A percentile compares a stretch with the other conserved stretches of the same genome.
phyloP scores from a whole-genome alignment of 1,140 invertebrate genomes.

The Antheraea mylitta region DNA sequence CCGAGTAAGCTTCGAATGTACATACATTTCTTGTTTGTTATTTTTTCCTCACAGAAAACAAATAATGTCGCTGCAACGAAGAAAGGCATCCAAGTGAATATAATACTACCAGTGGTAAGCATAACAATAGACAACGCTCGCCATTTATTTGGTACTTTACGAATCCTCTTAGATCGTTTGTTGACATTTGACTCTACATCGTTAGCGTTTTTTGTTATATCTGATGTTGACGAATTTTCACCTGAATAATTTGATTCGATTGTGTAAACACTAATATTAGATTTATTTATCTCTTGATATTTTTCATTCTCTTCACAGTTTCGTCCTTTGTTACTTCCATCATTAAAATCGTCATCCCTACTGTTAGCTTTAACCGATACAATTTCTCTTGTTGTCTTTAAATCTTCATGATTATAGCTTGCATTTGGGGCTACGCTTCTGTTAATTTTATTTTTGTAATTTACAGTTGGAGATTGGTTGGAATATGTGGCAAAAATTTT shows the following conservation, averaged over 20 bases:
- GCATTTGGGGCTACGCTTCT: slow-evolving; percentile 56
- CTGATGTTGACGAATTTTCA: not conserved
- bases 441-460: slow-evolving; percentile 27
- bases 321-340: slow-evolving; percentile 12
- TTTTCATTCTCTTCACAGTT: slow-evolving; percentile 21
- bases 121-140: slow-evolving; percentile 79
- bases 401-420: slow-evolving; percentile 23
- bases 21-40: slow-evolving; percentile 64
- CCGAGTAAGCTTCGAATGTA: slow-evolving; percentile 67
- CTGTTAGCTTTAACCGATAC: slow-evolving; percentile 45
- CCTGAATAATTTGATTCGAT: slow-evolving; percentile 35
- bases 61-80: slow-evolving; percentile 76
- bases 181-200: not conserved
- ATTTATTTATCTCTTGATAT: slow-evolving; percentile 25
- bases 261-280: slow-evolving; percentile 43
- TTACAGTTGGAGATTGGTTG: slow-evolving; percentile 28
- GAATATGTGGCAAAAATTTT: slow-evolving; percentile 36
- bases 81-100: slow-evolving; percentile 68
- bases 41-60: slow-evolving; percentile 71
- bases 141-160: slow-evolving; percentile 71
- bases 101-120: slow-evolving; percentile 78
- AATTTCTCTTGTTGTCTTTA: slow-evolving; percentile 13
- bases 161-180: not conserved
- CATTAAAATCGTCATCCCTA: slow-evolving; percentile 28
- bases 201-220: not conserved